A percentile compares a stretch with the other conserved stretches of the same genome.
Evolutionary conservation across 2,888 invertebrate genomes (phyloP).

Genomic region (Portevinia maculata): DNA sequence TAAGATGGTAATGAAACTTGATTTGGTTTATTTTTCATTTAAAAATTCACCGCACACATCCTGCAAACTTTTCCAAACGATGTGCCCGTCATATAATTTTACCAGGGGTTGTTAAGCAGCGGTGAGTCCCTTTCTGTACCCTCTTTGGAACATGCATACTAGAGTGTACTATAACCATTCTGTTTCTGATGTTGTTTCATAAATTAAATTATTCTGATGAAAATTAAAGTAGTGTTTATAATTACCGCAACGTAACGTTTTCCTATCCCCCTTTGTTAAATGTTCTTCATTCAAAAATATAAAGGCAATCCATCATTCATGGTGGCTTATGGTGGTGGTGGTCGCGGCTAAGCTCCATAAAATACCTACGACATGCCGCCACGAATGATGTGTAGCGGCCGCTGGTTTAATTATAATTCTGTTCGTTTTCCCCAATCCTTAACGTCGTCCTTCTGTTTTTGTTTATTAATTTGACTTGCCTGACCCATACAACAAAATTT

Average conservation of each 20-base stretch:
- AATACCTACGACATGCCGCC: background rate
- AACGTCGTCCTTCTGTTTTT: background rate
- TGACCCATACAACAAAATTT: slow-evolving; percentile 37
- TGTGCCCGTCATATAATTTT: too few relatives aligned
- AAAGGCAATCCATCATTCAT: background rate
- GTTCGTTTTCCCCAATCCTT: background rate
- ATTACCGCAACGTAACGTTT: background rate
- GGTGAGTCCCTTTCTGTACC: background rate
- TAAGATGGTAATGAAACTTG: background rate
- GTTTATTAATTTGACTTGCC: background rate
- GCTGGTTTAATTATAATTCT: slow-evolving; percentile 11
- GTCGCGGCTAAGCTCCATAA: background rate
- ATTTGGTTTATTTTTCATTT: background rate
- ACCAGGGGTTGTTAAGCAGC: background rate
- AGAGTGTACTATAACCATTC: background rate
- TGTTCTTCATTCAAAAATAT: slow-evolving; percentile 5
- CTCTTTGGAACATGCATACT: background rate
- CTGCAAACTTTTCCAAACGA: background rate
- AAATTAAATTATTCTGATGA: slow-evolving; percentile 25
- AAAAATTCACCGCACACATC: background rate
- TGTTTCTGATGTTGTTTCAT: too few relatives aligned
- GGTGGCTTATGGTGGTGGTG: background rate
- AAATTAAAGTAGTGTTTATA: background rate
- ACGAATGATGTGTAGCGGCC: background rate
- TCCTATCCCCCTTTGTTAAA: background rate